phyloP scores from a whole-genome alignment of 1,140 invertebrate species.

The Batillaria attramentaria region DNA sequence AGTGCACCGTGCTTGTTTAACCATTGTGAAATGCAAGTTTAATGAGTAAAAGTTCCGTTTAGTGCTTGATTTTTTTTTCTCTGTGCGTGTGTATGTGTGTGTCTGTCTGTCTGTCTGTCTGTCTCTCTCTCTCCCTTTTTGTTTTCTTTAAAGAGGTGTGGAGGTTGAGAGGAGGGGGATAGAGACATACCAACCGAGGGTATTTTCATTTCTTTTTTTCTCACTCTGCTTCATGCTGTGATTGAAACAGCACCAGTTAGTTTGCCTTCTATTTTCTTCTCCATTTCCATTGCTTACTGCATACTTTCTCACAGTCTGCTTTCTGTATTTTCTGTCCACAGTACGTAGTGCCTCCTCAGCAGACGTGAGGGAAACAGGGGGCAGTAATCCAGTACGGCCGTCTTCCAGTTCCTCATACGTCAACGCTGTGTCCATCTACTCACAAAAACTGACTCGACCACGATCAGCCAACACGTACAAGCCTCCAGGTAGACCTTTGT shows the following conservation, averaged over 20 bases:
- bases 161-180: too few relatives aligned
- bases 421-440: constrained; percentile 66
- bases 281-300: too few relatives aligned
- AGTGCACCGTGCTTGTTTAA: too few relatives aligned
- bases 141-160: too few relatives aligned
- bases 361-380: constrained; percentile 13
- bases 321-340: too few relatives aligned
- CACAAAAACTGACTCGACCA: constrained; percentile 60
- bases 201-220: neutral
- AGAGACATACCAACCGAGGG: too few relatives aligned
- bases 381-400: constrained; percentile 16
- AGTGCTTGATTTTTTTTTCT: too few relatives aligned
- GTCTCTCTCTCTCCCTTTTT: neutral
- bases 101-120: neutral
- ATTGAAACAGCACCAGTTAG: too few relatives aligned
- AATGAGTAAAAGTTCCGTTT: too few relatives aligned
- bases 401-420: constrained; percentile 57
- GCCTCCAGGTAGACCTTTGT: constrained; percentile 48
- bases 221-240: neutral
- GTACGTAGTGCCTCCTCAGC: constrained; percentile 29
- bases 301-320: too few relatives aligned
- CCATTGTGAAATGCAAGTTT: too few relatives aligned
- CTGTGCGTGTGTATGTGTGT: neutral
- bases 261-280: too few relatives aligned
- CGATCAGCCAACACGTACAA: constrained; percentile 51